A percentile compares a stretch with the other conserved stretches of the same genome.
These are phyloP conservation scores for Lates calcarifer DNA, from an alignment of 2,113 vertebrate genomes.

Conservation along the genomic window DNA sequence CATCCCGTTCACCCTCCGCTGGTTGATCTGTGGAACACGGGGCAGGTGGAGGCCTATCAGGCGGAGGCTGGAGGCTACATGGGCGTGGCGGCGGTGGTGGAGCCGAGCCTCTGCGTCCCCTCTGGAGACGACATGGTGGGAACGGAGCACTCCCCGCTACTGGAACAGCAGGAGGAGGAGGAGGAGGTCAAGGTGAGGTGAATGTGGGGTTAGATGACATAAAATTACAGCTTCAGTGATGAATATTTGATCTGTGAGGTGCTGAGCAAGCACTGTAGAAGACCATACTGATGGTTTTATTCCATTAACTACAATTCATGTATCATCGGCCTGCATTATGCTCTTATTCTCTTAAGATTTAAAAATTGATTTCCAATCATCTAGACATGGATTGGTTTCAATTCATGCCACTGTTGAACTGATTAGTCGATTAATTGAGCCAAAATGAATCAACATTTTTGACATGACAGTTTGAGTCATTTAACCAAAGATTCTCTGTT, in stretches of 20 bases:
- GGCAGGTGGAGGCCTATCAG: slow-evolving; percentile 85
- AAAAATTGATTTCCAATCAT: neutral
- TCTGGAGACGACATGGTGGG: slow-evolving; percentile 84
- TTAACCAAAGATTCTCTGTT: no score
- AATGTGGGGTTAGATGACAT: slow-evolving; percentile 9
- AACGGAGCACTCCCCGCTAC: slow-evolving; percentile 89
- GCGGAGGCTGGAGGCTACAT: slow-evolving; percentile 85
- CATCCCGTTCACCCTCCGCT: slow-evolving; percentile 87
- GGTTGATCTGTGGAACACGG: slow-evolving; percentile 91
- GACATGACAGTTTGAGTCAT: no score
- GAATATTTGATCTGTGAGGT: slow-evolving; percentile 22
- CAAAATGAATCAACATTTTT: no score
- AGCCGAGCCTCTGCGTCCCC: slow-evolving; percentile 78
- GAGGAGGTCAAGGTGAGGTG: slow-evolving; percentile 84
- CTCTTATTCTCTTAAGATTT: neutral
- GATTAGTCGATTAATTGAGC: neutral
- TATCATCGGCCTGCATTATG: neutral
- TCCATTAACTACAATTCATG: neutral
- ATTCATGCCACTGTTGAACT: neutral
- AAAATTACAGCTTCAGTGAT: slow-evolving; percentile 32
- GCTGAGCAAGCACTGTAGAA: neutral
- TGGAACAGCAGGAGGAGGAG: slow-evolving; percentile 87
- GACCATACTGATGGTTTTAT: neutral
- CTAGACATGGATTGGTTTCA: neutral
- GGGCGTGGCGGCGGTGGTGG: slow-evolving; percentile 86